These are phyloP conservation scores for Pelagia noctiluca DNA, from an alignment of 30 jellyfish, hydroid and myxozoan species.

Conservation along the genomic window DNA sequence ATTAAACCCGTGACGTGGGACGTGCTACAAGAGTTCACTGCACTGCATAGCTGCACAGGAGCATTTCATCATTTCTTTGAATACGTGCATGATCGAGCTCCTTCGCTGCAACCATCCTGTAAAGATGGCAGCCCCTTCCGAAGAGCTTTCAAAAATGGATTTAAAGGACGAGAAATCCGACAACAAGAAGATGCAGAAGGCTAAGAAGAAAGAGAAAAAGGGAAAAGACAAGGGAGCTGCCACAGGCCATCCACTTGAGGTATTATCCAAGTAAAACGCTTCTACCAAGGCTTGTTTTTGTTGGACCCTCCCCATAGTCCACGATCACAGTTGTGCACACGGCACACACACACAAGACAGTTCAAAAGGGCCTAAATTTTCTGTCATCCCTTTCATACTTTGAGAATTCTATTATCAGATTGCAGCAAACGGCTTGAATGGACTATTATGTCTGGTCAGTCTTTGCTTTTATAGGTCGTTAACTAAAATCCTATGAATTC, in stretches of 20 bases:
- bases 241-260: constrained; percentile 71
- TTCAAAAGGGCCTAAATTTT: no score
- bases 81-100: no score
- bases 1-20: no score
- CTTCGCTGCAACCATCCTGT: constrained; percentile 32
- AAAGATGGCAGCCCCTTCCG: constrained; percentile 79
- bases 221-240: constrained; percentile 36
- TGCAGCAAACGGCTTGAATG: no score
- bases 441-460: no score
- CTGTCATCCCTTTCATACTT: not conserved
- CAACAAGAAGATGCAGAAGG: constrained; percentile 21
- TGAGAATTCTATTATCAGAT: not conserved
- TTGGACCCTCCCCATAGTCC: not conserved
- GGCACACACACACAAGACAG: no score
- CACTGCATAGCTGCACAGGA: no score
- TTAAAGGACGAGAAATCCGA: constrained; percentile 35
- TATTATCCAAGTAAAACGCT: not conserved
- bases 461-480: no score
- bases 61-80: no score
- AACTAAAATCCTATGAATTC: no score
- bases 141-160: constrained; percentile 58
- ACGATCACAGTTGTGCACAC: no score
- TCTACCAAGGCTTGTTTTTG: not conserved
- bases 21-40: no score
- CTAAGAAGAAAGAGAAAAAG: constrained; percentile 59